Conservation (phyloP, 2,113 vertebrate species). For the Fregetta grallaria region DNA sequence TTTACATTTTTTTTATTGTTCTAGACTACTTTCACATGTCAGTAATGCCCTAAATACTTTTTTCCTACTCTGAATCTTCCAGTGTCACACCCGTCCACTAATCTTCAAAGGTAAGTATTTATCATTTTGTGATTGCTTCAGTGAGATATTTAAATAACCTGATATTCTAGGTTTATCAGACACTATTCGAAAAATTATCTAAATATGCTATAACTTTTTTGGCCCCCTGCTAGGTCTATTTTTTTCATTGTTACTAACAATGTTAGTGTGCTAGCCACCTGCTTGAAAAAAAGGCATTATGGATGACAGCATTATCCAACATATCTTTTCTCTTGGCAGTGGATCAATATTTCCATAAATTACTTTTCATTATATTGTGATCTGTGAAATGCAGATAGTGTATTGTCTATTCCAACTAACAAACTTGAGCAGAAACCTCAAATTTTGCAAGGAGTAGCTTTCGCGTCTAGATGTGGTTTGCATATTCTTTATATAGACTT, state of each 20-base stretch:
- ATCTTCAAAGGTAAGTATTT: background rate
- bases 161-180: background rate
- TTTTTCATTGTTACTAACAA: background rate
- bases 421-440: background rate
- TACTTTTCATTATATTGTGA: background rate
- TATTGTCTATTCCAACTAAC: background rate
- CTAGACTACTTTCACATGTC: background rate
- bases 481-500: background rate
- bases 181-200: background rate
- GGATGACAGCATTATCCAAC: background rate
- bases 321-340: background rate
- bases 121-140: background rate
- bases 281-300: background rate
- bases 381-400: background rate
- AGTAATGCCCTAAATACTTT: background rate
- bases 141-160: background rate
- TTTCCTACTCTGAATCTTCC: background rate
- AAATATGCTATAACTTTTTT: background rate
- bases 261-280: background rate
- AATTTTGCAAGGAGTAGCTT: background rate
- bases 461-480: background rate
- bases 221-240: background rate
- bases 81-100: background rate
- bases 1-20: background rate
- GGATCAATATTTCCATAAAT: background rate